These are phyloP conservation scores for Choloepus didactylus DNA, from an alignment of 2,797 vertebrate species.

Conservation along the genomic window DNA sequence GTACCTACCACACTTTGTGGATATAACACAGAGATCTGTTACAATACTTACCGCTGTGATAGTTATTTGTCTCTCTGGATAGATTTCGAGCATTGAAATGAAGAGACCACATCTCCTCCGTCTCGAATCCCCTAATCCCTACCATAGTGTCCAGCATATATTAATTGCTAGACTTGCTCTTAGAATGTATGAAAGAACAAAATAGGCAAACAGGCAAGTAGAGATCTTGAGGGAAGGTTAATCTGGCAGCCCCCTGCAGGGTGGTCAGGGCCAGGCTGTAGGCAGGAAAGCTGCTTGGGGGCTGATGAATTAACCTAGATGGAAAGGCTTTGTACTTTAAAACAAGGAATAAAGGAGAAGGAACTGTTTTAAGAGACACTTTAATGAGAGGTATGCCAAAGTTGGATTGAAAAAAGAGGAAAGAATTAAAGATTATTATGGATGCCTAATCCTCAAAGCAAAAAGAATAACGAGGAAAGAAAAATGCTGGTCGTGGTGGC, in stretches of 20 bases:
- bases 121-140: neutral
- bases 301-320: neutral
- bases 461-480: neutral
- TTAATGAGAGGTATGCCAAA: neutral
- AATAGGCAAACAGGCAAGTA: neutral
- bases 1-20: neutral
- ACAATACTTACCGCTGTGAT: neutral
- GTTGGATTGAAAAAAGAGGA: constrained; percentile 51
- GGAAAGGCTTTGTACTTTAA: neutral
- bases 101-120: neutral
- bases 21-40: neutral
- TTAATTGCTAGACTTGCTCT: neutral
- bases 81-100: constrained; percentile 40
- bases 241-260: neutral
- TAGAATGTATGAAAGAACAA: neutral
- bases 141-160: too few species aligned
- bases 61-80: neutral
- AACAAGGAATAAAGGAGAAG: neutral
- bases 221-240: neutral
- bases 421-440: constrained; percentile 48
- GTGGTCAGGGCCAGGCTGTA: neutral
- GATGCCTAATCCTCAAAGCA: constrained; percentile 60
- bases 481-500: neutral
- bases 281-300: neutral
- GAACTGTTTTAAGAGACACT: constrained; percentile 29